Base-by-base conservation (phyloP, 2,888 invertebrate genomes). In the Prosapia bicincta region DNA sequence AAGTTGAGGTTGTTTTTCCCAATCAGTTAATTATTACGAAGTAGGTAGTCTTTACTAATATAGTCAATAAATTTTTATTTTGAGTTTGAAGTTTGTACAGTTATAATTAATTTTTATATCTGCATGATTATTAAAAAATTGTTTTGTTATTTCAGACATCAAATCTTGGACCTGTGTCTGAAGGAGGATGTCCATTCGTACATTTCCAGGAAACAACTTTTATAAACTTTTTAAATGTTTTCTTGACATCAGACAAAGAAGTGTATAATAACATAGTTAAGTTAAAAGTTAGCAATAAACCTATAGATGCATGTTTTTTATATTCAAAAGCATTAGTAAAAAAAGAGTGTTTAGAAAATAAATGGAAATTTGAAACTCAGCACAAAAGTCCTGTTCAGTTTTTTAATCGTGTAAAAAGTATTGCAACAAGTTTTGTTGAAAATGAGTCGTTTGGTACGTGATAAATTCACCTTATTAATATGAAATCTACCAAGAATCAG, bases 141-240 rank as follows among this genome's bases (percentile, higher is more conserved):
- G 15, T 38, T 38, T 38, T 38, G 10, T 38, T 13, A 5, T 54
- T 54, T 54, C 54, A 54, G 54, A 20, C 20, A 20, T 54, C 54
- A 6, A 20, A 20, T 24, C 83, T 86, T 15, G 86, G 86, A 74
- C 83, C 88, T 5, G 82, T 80, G 69, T 85, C 85, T 76, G 89
- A 89, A 84, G 90, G 90, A 71, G 90, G 90, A 15, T 91, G 91
- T 79, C 90, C 90, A 1, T 91, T 90, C 79, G 87, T 87, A 81
- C 86, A 88, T 78, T 90, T 89, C 84, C 89, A 89, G 80, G 79
- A 80, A 10, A 79, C 81, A 54, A 85, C 84, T 78, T 84, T 89
- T 82, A 78, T 84, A 78, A 80, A 82, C 38, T 78, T 87, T 69
- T 81, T 89, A 72, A 81, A 82, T 74, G 78, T 79, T 13, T 81